These are phyloP conservation scores for Metellina segmentata DNA, from an alignment of 2,888 invertebrate genomes.

Conservation along the genomic window DNA sequence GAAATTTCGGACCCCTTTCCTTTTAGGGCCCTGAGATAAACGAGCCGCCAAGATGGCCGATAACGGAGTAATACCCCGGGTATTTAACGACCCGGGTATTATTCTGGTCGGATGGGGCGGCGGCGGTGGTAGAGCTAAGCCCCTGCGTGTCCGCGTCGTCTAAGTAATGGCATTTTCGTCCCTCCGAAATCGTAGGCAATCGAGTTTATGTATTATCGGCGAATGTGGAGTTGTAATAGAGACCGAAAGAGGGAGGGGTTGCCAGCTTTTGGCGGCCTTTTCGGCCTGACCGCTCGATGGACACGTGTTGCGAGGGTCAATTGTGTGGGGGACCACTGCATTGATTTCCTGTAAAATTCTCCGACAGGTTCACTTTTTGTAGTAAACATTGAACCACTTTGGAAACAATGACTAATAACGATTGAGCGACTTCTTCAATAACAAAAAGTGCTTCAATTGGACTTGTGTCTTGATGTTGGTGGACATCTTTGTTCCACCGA, in stretches of 20 bases:
- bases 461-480: no score
- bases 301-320: no score
- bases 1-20: background rate
- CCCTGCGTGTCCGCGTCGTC: conserved; percentile 38
- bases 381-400: no score
- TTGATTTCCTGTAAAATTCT: no score
- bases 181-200: conserved; percentile 55
- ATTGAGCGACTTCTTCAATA: no score
- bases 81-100: conserved; percentile 55
- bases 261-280: background rate
- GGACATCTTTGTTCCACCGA: no score
- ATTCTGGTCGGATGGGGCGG: conserved; percentile 24
- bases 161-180: conserved; percentile 60
- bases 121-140: conserved; percentile 29
- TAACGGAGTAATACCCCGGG: conserved; percentile 44
- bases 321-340: no score
- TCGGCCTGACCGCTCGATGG: background rate
- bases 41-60: conserved; percentile 64
- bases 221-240: conserved; percentile 41
- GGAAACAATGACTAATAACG: no score
- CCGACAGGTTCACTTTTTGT: no score
- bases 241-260: conserved; percentile 25
- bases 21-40: conserved; percentile 46
- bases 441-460: no score
- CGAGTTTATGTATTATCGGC: conserved; percentile 57